A percentile compares a stretch with the other conserved stretches of the same genome.
Evolutionary conservation across 2,113 vertebrate genomes (phyloP).

Genomic region (Cololabis saira): DNA sequence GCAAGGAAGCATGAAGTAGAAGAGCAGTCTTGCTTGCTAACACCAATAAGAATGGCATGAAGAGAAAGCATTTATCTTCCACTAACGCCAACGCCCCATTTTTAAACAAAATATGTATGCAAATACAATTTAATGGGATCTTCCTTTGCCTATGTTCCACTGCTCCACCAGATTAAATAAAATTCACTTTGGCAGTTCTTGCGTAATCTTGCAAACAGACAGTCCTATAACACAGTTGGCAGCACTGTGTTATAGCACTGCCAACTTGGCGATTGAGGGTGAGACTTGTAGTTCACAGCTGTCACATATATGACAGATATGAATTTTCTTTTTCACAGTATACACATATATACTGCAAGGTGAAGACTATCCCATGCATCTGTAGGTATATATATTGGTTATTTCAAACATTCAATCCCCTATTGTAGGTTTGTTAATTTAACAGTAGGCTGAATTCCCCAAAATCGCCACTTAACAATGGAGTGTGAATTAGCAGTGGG

Average conservation of each 20-base stretch:
- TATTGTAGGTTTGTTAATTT: no score
- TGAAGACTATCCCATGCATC: neutral
- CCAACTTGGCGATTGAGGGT: neutral
- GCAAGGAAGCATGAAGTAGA: neutral
- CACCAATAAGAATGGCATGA: neutral
- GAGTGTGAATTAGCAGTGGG: no score
- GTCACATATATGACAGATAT: neutral
- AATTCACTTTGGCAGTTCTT: neutral
- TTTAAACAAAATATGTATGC: neutral
- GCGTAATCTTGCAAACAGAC: neutral
- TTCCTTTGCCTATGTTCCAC: neutral
- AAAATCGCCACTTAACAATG: no score
- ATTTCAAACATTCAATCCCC: no score
- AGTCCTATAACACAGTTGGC: neutral
- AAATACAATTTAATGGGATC: constrained; percentile 3
- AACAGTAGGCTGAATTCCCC: no score
- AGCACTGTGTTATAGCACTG: neutral
- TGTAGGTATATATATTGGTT: no score
- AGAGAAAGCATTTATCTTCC: neutral
- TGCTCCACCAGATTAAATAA: neutral
- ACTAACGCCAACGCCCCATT: neutral
- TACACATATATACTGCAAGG: neutral
- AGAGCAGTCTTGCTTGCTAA: no score
- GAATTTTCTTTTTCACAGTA: neutral
- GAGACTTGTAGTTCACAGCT: neutral